phyloP scores from a whole-genome alignment of 2,113 vertebrate genomes.

The Amazona vittata region DNA sequence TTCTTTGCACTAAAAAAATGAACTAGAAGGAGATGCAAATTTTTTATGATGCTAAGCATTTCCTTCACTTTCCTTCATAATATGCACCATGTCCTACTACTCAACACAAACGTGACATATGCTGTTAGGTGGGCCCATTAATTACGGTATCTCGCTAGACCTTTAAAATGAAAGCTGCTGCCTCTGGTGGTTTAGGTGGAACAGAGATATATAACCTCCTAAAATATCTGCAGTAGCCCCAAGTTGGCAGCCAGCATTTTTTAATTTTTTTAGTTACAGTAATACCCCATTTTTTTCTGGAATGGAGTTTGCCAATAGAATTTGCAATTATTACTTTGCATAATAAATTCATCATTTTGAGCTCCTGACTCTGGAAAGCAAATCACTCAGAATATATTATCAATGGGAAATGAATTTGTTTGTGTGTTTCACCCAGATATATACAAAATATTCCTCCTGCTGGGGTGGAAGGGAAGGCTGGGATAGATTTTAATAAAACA shows the following conservation, averaged over 20 bases:
- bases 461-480: conserved; percentile 6
- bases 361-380: conserved; percentile 46
- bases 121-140: conserved; percentile 41
- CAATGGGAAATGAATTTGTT: conserved; percentile 43
- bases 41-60: not conserved
- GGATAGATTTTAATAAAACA: conserved; percentile 52
- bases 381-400: conserved; percentile 62
- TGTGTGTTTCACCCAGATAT: conserved; percentile 59
- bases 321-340: conserved; percentile 66
- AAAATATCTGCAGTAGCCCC: conserved; percentile 45
- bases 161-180: conserved; percentile 59
- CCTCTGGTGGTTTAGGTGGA: conserved; percentile 38
- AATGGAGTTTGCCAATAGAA: conserved; percentile 49
- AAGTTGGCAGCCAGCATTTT: conserved; percentile 51
- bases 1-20: not conserved
- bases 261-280: conserved; percentile 62
- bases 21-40: conserved; percentile 37
- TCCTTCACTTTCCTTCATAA: conserved; percentile 24
- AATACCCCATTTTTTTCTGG: conserved; percentile 28
- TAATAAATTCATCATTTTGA: conserved; percentile 62
- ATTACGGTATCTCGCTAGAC: conserved; percentile 34
- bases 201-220: conserved; percentile 45
- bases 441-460: conserved; percentile 39
- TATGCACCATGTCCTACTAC: not conserved
- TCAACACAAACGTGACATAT: not conserved